phyloP scores from a whole-genome alignment of 2,888 invertebrate species.

The Hydriomena furcata region DNA sequence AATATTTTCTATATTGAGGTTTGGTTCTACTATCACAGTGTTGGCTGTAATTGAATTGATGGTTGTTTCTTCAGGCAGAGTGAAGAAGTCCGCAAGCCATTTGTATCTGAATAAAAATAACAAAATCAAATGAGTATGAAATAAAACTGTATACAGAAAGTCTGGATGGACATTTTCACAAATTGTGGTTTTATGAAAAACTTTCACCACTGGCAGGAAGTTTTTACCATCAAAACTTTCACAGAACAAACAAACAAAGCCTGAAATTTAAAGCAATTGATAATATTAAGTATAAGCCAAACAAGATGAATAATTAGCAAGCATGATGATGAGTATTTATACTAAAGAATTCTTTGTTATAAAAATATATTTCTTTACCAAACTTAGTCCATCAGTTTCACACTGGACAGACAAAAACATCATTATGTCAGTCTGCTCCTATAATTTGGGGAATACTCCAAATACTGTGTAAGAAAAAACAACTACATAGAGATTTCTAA shows the following conservation, averaged over 20 bases:
- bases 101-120: conserved; percentile 63
- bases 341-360: too few relatives aligned
- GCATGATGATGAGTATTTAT: conserved; percentile 23
- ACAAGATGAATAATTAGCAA: conserved; percentile 18
- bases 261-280: conserved; percentile 18
- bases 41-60: conserved; percentile 36
- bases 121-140: neutral
- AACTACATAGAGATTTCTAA: neutral
- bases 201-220: too few relatives aligned
- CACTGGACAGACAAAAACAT: neutral
- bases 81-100: conserved; percentile 67
- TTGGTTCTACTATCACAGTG: conserved; percentile 31
- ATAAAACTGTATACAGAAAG: neutral
- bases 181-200: too few relatives aligned
- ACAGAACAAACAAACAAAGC: conserved; percentile 23
- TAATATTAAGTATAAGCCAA: conserved; percentile 19
- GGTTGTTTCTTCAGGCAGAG: conserved; percentile 47
- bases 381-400: neutral
- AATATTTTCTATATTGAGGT: conserved; percentile 35
- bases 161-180: neutral
- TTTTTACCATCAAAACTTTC: neutral
- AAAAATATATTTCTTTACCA: too few relatives aligned
- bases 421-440: too few relatives aligned
- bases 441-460: too few relatives aligned
- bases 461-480: too few relatives aligned